Conservation (phyloP, 2,113 vertebrate species). For the Oreochromis aureus region DNA sequence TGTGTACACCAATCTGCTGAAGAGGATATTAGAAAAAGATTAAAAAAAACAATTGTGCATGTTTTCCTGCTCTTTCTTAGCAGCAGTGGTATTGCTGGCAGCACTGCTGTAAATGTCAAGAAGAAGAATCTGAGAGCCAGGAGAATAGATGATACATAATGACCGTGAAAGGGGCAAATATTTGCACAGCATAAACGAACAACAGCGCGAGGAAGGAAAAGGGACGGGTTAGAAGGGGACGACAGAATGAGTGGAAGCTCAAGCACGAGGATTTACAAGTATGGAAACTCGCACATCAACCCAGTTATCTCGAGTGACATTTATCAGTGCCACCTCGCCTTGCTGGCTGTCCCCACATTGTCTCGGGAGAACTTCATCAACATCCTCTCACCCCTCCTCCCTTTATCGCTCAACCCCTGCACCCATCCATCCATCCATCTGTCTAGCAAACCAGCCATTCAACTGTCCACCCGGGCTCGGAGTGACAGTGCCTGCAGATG, state of each 20-base stretch:
- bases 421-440: background rate
- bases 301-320: conserved; percentile 24
- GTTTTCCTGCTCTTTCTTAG: background rate
- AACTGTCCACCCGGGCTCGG: background rate
- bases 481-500: background rate
- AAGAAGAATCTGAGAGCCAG: background rate
- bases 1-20: background rate
- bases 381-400: background rate
- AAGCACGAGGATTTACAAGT: background rate
- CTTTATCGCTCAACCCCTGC: background rate
- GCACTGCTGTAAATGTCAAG: background rate
- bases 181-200: background rate
- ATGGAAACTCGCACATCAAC: background rate
- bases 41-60: background rate
- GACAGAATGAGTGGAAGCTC: conserved; percentile 6
- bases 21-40: background rate
- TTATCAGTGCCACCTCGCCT: conserved; percentile 32
- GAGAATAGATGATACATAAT: background rate
- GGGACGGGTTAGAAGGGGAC: background rate
- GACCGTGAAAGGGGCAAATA: background rate
- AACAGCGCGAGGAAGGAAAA: background rate
- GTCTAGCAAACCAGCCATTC: background rate
- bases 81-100: background rate
- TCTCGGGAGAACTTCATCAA: conserved; percentile 35
- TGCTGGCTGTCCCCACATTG: background rate